Conservation (phyloP, 2,113 vertebrate species). For the Orthonyx spaldingii region DNA sequence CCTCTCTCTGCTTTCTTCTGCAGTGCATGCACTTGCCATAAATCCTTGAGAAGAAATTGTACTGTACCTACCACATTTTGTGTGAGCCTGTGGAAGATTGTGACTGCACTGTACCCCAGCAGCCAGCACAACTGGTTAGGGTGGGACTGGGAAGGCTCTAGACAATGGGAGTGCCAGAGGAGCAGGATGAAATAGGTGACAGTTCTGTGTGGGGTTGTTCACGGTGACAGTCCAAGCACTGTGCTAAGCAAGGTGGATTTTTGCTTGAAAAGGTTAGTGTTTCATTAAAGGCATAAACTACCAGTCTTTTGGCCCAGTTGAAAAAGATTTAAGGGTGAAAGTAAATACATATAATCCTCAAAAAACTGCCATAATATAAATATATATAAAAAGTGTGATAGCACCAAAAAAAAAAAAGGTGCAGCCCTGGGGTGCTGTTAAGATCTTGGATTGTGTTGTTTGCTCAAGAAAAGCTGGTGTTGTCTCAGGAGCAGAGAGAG, state of each 20-base stretch:
- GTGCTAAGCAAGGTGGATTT: background rate
- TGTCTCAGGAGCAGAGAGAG: background rate
- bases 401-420: background rate
- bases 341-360: background rate
- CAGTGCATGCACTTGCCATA: background rate
- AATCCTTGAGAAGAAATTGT: background rate
- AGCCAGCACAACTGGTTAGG: background rate
- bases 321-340: background rate
- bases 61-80: background rate
- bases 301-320: background rate
- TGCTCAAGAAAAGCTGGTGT: background rate
- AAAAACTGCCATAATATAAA: background rate
- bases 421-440: background rate
- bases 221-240: accelerated
- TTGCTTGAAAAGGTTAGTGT: background rate
- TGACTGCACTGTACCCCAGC: background rate
- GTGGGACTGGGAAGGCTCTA: background rate
- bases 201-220: background rate
- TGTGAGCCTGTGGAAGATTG: background rate
- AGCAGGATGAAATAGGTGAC: background rate
- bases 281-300: background rate
- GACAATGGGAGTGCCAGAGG: background rate
- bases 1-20: background rate
- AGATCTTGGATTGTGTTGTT: background rate
- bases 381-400: background rate